Evolutionary conservation across 2,797 vertebrate genomes (phyloP), one percentile per base, ranked within the genome.

Genomic region (Melopsittacus undulatus): DNA sequence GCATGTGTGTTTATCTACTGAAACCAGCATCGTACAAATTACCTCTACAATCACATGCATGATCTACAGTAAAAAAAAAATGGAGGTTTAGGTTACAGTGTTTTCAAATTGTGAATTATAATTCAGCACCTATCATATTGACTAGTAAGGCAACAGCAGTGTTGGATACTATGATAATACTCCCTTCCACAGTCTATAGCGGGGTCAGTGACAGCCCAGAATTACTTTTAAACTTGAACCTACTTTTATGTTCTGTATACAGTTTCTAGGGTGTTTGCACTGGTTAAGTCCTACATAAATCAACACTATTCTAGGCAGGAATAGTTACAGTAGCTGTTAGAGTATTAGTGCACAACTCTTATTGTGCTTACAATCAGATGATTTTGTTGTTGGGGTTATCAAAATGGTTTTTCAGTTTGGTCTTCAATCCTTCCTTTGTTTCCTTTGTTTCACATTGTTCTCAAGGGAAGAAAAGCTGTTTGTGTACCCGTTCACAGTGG

Each of bases 111-210:
- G 98, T 98, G 98, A 97, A 97, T 96, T 96, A 97, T 98, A 98
- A 97, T 98, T 98, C 98, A 98, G 98, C 98, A 98, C 98, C 98
- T 98, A 98, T 98, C 96, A 93, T 98, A 98, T 98, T 96, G 98
- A 98, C 98, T 98, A 98, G 98, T 98, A 98, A 98, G 98, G 98
- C 98, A 98, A 98, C 98, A 98, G 98, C 97, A 98, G 98, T 98
- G 97, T 98, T 8, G 18, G 95, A 96, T 97, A 98, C 98, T 98
- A 98, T 92, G 91, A 95, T 96, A 97, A 97, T 94, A 98, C 96
- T 97, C 97, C 97, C 96, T 98, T 97, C 98, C 98, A 97, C 95
- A 97, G 97, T 97, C 96, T 97, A 98, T 82, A 95, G 96, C 84
- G 54, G 96, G 97, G 97, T 97, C 89, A 92, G 93, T 94, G 97